Conservation (phyloP, 2,797 vertebrate genomes). For the Pangasius sanitwongsei region DNA sequence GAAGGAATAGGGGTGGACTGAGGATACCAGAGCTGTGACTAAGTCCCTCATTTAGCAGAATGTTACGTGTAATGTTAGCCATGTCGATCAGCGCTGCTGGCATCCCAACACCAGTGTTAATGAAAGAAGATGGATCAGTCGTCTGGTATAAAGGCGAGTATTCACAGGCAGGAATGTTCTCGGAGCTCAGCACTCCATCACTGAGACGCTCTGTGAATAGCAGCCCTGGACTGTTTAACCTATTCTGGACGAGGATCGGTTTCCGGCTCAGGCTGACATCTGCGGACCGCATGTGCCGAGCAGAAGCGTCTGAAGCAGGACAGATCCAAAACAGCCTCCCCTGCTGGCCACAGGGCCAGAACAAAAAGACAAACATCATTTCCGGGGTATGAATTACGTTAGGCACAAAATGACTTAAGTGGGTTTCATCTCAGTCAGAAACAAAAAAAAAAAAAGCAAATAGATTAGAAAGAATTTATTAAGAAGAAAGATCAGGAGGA, state of each 20-base stretch:
- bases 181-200: neutral
- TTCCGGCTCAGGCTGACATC: slow-evolving; percentile 9
- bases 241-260: slow-evolving; percentile 12
- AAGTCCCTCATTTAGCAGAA: neutral
- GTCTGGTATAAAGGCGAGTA: neutral
- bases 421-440: neutral
- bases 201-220: neutral
- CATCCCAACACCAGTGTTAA: neutral
- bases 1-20: neutral
- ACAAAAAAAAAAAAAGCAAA: neutral
- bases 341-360: slow-evolving; percentile 14
- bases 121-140: slow-evolving; percentile 1
- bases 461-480: neutral
- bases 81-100: neutral
- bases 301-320: neutral
- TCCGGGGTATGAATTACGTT: neutral
- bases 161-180: slow-evolving; percentile 2
- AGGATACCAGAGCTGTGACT: neutral
- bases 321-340: slow-evolving; percentile 22
- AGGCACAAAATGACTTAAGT: neutral
- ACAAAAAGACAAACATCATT: neutral
- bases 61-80: neutral
- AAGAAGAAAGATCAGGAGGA: neutral
- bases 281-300: neutral
- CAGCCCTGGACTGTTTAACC: neutral